A percentile compares a stretch with the other conserved stretches of the same genome.
Conservation (phyloP, 2,797 vertebrate species). For the Linurgus olivaceus region DNA sequence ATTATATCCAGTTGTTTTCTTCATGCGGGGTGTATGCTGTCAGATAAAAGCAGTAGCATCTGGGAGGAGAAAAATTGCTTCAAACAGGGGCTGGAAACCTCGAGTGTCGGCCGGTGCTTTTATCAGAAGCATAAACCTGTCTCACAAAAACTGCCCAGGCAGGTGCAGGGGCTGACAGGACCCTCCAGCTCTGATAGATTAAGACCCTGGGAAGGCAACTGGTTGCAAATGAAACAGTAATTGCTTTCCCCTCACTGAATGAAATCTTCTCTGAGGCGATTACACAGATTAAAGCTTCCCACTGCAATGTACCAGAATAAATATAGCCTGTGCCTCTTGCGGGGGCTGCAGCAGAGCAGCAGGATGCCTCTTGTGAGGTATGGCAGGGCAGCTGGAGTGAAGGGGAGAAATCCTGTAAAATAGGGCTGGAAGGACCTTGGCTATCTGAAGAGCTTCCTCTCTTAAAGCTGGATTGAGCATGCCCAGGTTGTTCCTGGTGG, state of each 20-base stretch:
- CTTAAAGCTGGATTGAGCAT: background rate
- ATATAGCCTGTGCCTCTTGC: slow-evolving; percentile 63
- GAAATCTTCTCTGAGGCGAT: slow-evolving; percentile 77
- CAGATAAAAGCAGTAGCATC: slow-evolving; percentile 60
- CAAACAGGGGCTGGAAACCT: background rate
- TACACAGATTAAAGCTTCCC: slow-evolving; percentile 76
- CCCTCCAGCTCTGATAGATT: slow-evolving; percentile 26
- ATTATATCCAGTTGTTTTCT: slow-evolving; percentile 81
- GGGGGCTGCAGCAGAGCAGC: slow-evolving; percentile 26
- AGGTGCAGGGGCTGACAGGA: slow-evolving; percentile 28
- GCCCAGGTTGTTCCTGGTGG: background rate
- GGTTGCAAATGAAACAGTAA: slow-evolving; percentile 76
- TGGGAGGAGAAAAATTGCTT: slow-evolving; percentile 8
- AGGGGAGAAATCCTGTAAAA: background rate
- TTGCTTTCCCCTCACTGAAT: slow-evolving; percentile 75
- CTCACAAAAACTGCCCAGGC: background rate
- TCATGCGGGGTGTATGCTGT: slow-evolving; percentile 73
- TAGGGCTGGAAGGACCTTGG: background rate
- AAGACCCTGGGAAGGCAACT: slow-evolving; percentile 43
- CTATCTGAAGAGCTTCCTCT: background rate
- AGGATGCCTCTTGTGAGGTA: background rate
- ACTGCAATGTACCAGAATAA: slow-evolving; percentile 71
- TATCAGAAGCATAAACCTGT: background rate
- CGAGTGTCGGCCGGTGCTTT: background rate
- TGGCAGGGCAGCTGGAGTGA: background rate